phyloP scores from a whole-genome alignment of 2,888 invertebrate genomes.

The Oxytorus armatus region DNA sequence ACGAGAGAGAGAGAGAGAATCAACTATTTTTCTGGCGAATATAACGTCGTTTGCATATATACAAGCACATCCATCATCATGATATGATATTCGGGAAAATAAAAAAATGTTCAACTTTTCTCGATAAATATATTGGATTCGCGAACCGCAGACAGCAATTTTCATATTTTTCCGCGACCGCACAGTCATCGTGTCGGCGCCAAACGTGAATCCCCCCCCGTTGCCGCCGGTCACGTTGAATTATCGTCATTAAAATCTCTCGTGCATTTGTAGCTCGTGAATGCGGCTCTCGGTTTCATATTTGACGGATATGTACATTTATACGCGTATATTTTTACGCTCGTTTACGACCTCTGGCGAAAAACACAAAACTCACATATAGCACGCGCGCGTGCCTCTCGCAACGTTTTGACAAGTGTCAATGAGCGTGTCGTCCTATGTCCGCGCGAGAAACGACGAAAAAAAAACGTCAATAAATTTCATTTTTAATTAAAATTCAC shows the following conservation, averaged over 20 bases:
- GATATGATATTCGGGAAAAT: slow-evolving; percentile 28
- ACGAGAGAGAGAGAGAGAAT: slow-evolving; percentile 24
- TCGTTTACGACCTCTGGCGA: slow-evolving; percentile 20
- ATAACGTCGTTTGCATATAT: slow-evolving; percentile 49
- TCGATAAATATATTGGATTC: slow-evolving; percentile 41
- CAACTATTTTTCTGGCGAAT: slow-evolving; percentile 45
- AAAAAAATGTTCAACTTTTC: slow-evolving; percentile 21
- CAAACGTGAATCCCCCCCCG: background rate
- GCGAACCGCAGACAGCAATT: slow-evolving; percentile 7
- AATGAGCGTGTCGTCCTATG: slow-evolving; percentile 5
- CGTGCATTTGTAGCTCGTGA: slow-evolving; percentile 25
- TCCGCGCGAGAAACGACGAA: background rate
- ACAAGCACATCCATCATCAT: slow-evolving; percentile 33
- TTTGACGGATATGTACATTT: slow-evolving; percentile 23
- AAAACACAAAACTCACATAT: slow-evolving; percentile 33
- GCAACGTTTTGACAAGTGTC: slow-evolving; percentile 29
- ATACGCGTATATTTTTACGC: slow-evolving; percentile 19
- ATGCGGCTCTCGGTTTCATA: slow-evolving; percentile 29
- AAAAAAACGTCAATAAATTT: slow-evolving; percentile 54
- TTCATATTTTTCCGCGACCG: slow-evolving; percentile 1
- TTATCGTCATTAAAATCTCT: slow-evolving; percentile 51
- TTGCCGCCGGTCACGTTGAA: slow-evolving; percentile 17
- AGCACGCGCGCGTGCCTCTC: slow-evolving; percentile 16
- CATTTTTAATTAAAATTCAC: slow-evolving; percentile 47
- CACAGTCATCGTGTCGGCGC: background rate